phyloP scores from a whole-genome alignment of 2,888 invertebrate genomes.

The Anorthoa munda region DNA sequence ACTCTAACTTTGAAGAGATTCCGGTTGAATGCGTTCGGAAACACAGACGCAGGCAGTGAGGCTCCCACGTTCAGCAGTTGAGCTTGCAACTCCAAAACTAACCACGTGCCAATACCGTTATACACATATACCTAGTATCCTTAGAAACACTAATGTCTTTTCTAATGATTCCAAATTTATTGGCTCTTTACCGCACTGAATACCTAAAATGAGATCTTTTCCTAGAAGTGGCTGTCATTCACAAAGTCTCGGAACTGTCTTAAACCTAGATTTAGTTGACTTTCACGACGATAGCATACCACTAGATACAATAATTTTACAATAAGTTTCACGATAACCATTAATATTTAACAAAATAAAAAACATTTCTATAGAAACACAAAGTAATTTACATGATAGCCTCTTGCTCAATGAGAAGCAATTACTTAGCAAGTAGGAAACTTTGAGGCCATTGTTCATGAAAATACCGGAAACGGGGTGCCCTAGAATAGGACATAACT shows the following conservation, averaged over 20 bases:
- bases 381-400: conserved; percentile 19
- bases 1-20: no score
- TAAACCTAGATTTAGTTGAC: conserved; percentile 12
- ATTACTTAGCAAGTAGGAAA: not conserved
- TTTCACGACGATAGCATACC: conserved; percentile 14
- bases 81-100: no score
- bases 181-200: not conserved
- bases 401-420: not conserved
- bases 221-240: not conserved
- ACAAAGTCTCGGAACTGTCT: not conserved
- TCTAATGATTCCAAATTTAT: not conserved
- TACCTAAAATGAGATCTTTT: not conserved
- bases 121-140: no score
- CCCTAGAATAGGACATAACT: no score
- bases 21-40: no score
- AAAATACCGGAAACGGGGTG: not conserved
- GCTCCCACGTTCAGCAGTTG: no score
- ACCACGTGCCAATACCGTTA: no score
- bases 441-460: not conserved
- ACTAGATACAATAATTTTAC: conserved; percentile 2
- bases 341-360: conserved; percentile 28
- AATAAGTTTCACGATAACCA: conserved; percentile 2
- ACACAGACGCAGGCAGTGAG: no score
- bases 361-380: conserved; percentile 5
- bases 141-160: not conserved